Evolutionary conservation across 64 coral and sea anemone genomes (phyloP).

Genomic region (Stylophora pistillata): DNA sequence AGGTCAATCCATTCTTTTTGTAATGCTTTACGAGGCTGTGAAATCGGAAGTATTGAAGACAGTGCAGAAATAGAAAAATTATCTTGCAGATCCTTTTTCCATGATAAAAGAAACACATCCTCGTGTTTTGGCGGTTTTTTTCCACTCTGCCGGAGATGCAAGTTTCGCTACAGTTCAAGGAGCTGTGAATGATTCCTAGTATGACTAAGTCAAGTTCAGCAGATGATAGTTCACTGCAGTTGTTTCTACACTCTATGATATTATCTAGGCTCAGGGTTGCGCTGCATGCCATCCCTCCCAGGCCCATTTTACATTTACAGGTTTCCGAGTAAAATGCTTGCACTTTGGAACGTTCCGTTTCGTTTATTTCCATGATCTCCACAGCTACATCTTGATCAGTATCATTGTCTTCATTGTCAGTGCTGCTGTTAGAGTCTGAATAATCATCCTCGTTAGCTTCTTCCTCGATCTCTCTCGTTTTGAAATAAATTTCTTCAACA

Average conservation of each 20-base stretch:
- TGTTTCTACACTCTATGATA: neutral
- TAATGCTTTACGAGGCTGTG: constrained; percentile 34
- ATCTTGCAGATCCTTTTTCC: constrained; percentile 39
- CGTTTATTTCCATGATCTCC: constrained; percentile 1
- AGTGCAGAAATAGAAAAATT: constrained; percentile 54
- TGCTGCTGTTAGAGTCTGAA: constrained; percentile 1
- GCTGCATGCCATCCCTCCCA: neutral
- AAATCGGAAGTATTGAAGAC: constrained; percentile 19
- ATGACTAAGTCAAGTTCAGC: constrained; percentile 26
- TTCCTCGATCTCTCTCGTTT: neutral
- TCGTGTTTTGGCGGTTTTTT: constrained; percentile 38
- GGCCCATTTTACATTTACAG: constrained; percentile 7
- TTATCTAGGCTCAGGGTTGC: neutral
- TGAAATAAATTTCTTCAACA: neutral
- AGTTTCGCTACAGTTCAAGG: constrained; percentile 31
- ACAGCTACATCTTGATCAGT: neutral
- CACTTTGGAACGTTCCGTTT: constrained; percentile 12
- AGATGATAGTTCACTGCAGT: constrained; percentile 12
- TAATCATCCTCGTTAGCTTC: constrained; percentile 1
- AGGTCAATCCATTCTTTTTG: constrained; percentile 47
- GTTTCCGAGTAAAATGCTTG: constrained; percentile 2
- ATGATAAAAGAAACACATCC: constrained; percentile 45
- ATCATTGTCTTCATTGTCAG: neutral
- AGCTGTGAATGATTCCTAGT: constrained; percentile 36
- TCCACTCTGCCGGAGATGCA: constrained; percentile 41